phyloP scores from a whole-genome alignment of 2,113 vertebrate species.

The Tetrao urogallus region DNA sequence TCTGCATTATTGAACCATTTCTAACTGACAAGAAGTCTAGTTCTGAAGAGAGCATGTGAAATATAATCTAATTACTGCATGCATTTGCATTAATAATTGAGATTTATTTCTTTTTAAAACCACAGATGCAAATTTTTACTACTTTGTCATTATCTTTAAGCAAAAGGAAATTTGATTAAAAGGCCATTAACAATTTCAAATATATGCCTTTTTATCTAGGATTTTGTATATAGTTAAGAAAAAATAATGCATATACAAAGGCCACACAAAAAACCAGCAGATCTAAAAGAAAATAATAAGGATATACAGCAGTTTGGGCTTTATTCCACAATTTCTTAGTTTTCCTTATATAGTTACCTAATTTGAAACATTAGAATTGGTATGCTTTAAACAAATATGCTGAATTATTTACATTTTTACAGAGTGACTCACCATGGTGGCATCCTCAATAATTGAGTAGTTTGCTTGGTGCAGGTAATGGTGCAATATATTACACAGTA shows the following conservation, averaged over 20 bases:
- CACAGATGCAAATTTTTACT: not conserved
- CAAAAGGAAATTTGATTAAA: not conserved
- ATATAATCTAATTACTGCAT: not conserved
- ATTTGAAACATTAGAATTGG: not conserved
- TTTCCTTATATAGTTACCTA: not conserved
- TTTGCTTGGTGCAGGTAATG: constrained; percentile 96
- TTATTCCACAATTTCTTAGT: not conserved
- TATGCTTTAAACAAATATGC: not conserved
- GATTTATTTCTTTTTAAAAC: not conserved
- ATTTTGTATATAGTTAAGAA: not conserved
- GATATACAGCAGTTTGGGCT: not conserved
- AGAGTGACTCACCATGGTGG: constrained; percentile 88
- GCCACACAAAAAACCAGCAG: not conserved
- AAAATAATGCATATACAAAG: not conserved
- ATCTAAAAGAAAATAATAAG: not conserved
- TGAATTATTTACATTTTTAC: not conserved
- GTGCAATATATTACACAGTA: constrained; percentile 95
- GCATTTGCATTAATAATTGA: not conserved
- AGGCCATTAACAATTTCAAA: not conserved
- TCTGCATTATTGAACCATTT: not conserved
- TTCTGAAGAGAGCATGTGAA: not conserved
- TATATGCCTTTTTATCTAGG: not conserved
- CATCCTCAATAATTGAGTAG: constrained; percentile 94
- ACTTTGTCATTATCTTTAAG: not conserved
- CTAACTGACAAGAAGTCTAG: not conserved